These are phyloP conservation scores for Excalfactoria chinensis DNA, from an alignment of 2,113 vertebrate genomes.

Conservation along the genomic window DNA sequence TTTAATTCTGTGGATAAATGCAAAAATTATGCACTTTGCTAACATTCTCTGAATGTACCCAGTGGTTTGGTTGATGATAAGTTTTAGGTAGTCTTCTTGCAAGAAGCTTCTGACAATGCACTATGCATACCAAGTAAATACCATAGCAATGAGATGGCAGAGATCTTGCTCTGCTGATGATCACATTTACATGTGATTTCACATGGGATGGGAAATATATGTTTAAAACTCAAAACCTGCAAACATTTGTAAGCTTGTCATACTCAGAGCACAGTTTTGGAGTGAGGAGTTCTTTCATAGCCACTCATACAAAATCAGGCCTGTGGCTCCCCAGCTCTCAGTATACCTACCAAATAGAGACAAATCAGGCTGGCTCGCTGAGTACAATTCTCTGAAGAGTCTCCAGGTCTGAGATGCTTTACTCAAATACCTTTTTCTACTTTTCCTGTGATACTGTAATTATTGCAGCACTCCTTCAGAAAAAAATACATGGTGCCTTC, in stretches of 20 bases:
- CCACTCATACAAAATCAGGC: neutral
- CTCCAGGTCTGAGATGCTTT: neutral
- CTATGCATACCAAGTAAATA: neutral
- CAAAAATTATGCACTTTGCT: neutral
- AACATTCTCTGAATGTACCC: neutral
- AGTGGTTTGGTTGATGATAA: neutral
- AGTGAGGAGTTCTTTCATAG: neutral
- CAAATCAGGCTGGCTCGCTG: fast-evolving
- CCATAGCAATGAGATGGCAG: neutral
- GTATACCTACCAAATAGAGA: neutral
- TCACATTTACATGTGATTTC: neutral
- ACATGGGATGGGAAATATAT: neutral
- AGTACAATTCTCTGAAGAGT: neutral
- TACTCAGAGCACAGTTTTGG: neutral
- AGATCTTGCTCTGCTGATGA: fast-evolving
- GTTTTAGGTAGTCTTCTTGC: neutral
- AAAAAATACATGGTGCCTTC: neutral
- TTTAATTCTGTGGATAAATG: neutral
- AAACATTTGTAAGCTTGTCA: neutral
- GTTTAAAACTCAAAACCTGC: neutral
- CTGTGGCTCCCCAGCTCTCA: neutral
- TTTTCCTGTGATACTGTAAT: neutral
- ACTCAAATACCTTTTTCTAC: neutral
- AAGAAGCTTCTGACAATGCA: neutral
- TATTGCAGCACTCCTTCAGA: neutral